Conservation (phyloP, 2,113 vertebrate species). For the Siniperca knerii region DNA sequence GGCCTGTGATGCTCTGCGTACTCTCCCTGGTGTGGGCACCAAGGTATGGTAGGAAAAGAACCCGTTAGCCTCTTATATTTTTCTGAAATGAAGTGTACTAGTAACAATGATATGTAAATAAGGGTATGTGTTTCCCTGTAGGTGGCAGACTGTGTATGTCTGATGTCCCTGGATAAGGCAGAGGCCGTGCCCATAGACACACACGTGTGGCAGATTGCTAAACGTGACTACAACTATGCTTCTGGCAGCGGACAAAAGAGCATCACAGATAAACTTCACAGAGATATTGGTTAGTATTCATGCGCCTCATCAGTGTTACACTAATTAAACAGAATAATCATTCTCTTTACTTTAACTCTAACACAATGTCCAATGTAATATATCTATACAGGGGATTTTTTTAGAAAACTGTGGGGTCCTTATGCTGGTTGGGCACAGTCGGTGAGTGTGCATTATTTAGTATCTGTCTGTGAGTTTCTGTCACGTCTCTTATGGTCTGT, state of each 20-base stretch:
- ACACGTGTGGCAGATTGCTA: conserved; percentile 94
- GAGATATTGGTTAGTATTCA: conserved; percentile 89
- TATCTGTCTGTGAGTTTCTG: background rate
- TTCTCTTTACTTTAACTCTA: background rate
- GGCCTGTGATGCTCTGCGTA: conserved; percentile 87
- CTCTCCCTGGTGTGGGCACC: conserved; percentile 91
- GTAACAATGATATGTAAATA: background rate
- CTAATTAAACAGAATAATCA: background rate
- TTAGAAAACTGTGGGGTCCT: conserved; percentile 92
- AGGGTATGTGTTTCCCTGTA: conserved; percentile 63
- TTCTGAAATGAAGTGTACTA: background rate
- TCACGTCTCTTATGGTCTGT: background rate
- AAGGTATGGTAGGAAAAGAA: conserved; percentile 85
- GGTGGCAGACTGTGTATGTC: conserved; percentile 97
- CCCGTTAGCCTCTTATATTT: background rate
- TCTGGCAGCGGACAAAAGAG: conserved; percentile 79
- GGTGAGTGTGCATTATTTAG: conserved; percentile 83
- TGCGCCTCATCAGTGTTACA: background rate
- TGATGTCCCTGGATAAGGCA: conserved; percentile 93
- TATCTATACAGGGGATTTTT: conserved; percentile 89
- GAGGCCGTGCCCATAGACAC: conserved; percentile 94
- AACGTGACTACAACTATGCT: conserved; percentile 86
- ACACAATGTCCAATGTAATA: background rate
- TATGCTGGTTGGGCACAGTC: conserved; percentile 95
- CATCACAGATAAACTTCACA: conserved; percentile 87